phyloP scores from a whole-genome alignment of 1,140 invertebrate genomes.

The Orius insidiosus region DNA sequence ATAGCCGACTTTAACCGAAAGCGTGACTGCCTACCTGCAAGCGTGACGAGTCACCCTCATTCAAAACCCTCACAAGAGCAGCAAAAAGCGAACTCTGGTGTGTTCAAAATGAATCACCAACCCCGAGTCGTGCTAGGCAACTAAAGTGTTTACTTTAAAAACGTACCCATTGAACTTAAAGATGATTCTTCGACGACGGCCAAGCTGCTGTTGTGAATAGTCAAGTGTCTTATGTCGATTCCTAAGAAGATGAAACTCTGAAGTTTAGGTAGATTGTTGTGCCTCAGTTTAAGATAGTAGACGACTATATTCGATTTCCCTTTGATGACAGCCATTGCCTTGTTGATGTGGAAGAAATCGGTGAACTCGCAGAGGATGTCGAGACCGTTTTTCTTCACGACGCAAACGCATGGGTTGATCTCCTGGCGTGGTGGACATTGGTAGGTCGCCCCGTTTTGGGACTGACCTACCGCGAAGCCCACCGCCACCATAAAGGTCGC shows the following conservation, averaged over 20 bases:
- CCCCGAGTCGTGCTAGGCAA: too few species aligned
- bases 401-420: conserved; percentile 61
- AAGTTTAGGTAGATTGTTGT: conserved; percentile 64
- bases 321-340: conserved; percentile 58
- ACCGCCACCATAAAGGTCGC: conserved; percentile 6
- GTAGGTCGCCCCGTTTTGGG: conserved; percentile 20
- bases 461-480: conserved; percentile 6
- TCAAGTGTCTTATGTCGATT: conserved; percentile 67
- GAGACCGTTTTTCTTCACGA: conserved; percentile 66
- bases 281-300: conserved; percentile 68
- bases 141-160: too few species aligned
- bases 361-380: conserved; percentile 74
- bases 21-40: too few species aligned
- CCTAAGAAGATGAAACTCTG: conserved; percentile 72
- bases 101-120: too few species aligned
- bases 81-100: too few species aligned
- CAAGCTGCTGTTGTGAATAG: conserved; percentile 70
- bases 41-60: too few species aligned
- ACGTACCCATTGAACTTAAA: conserved; percentile 65
- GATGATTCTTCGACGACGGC: conserved; percentile 72
- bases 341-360: conserved; percentile 47
- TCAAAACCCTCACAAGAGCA: too few species aligned
- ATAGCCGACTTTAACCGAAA: too few species aligned
- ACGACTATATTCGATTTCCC: conserved; percentile 47
- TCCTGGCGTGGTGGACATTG: conserved; percentile 51